Percentiles rank a stretch among this genome's conserved stretches.
Conservation (phyloP, 2,113 vertebrate genomes). For the Arenaria interpres region DNA sequence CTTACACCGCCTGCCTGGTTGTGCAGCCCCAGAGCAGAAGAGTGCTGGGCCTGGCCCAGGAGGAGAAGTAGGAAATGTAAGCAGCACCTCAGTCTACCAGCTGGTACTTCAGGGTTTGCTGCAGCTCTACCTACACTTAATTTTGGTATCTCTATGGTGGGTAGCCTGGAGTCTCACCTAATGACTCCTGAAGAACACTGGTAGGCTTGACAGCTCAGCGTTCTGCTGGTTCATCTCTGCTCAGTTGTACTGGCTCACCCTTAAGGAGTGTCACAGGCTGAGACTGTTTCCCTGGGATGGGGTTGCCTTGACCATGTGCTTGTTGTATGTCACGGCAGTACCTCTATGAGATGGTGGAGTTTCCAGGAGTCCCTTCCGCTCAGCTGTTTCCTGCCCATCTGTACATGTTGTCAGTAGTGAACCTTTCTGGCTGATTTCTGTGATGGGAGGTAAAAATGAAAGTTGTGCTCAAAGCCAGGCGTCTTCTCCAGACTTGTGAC, state of each 20-base stretch:
- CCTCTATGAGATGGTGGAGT: neutral
- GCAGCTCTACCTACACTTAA: neutral
- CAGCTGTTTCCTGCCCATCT: neutral
- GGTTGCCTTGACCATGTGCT: neutral
- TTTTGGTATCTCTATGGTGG: neutral
- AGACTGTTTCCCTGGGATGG: neutral
- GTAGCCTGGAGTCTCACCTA: neutral
- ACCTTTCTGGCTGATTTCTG: neutral
- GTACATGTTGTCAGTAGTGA: rapidly evolving
- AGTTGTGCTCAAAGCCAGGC: neutral
- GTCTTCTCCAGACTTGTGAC: neutral
- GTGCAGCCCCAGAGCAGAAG: neutral
- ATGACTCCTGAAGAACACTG: neutral
- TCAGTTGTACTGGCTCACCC: rapidly evolving
- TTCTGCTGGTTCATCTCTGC: rapidly evolving
- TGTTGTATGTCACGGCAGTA: neutral
- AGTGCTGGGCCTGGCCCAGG: neutral
- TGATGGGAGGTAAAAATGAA: neutral
- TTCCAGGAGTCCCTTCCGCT: neutral
- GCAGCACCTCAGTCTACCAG: neutral
- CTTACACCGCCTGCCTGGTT: rapidly evolving
- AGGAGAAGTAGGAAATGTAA: neutral
- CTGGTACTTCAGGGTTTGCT: neutral
- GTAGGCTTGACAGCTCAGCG: neutral
- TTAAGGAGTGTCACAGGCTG: neutral